Evolutionary conservation across 2,797 vertebrate genomes (phyloP), one percentile per base, ranked within the genome.

Genomic region (Microctenopoma lineatum): DNA sequence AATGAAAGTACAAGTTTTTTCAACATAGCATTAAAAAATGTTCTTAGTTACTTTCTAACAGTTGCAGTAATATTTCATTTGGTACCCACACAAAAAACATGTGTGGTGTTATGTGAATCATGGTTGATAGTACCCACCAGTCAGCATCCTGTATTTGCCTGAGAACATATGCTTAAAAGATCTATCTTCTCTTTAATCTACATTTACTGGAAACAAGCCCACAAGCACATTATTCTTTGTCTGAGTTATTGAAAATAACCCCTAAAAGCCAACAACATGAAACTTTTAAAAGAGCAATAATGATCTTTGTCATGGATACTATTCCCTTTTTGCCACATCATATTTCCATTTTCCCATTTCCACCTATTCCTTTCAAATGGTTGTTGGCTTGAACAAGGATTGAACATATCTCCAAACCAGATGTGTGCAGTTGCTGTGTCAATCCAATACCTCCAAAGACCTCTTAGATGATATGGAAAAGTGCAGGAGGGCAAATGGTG

Each of bases 401-500:
- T 27, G 64, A 42, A 58, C 73, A 27, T 63, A 75, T 84, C 76
- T 83, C 80, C 80, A 84, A 89, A 89, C 90, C 90, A 91, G 87
- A 91, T 91, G 91, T 92, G 86, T 81, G 80, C 86, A 81, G 85
- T 83, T 90, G 79, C 84, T 84, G 73, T 87, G 89, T 93, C 92
- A 91, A 88, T 92, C 85, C 79, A 70, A 82, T 81, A 65, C 77
- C 85, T 81, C 77, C 83, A 77, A 89, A 92, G 83, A 89, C 83
- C 75, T 88, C 80, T 83, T 76, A 80, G 85, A 87, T 66, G 51
- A 85, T 89, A 91, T 88, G 77, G 85, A 90, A 90, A 90, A 90
- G 89, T 90, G 89, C 84, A 86, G 69, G 80, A 93, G 90, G 89
- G 92, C 92, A 92, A 94, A 93, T 84, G 87, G 90, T 90, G 83